phyloP scores from a whole-genome alignment of 2,888 invertebrate species.

The Belgica antarctica region DNA sequence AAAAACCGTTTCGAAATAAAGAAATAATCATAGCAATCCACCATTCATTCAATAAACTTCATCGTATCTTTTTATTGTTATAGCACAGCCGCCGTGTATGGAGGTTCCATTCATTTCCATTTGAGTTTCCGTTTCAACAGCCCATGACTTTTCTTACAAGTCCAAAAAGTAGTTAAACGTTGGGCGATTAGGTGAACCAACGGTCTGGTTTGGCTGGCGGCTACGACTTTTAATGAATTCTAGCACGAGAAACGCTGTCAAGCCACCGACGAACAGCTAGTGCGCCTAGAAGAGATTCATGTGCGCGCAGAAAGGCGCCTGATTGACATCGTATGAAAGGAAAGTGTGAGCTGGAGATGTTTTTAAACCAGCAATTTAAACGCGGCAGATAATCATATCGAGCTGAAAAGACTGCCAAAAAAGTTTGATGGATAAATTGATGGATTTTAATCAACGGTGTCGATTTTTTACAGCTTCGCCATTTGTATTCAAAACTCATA shows the following conservation, averaged over 20 bases:
- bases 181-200: too few species aligned
- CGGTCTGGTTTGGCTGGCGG: too few species aligned
- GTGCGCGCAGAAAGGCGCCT: not conserved
- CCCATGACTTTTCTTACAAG: too few species aligned
- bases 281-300: too few species aligned
- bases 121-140: conserved; percentile 23
- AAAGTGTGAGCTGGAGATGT: not conserved
- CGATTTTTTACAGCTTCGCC: conserved; percentile 16
- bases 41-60: conserved; percentile 9
- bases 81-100: conserved; percentile 7
- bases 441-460: conserved; percentile 24
- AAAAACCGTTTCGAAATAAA: not conserved
- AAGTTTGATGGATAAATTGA: not conserved
- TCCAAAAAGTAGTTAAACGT: too few species aligned
- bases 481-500: conserved; percentile 3
- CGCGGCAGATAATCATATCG: too few species aligned
- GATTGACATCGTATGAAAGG: not conserved
- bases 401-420: not conserved
- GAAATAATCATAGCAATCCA: not conserved
- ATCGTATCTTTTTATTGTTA: conserved; percentile 7
- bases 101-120: conserved; percentile 4
- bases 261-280: too few species aligned
- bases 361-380: not conserved
- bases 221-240: too few species aligned
- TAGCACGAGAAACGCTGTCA: too few species aligned